Evolutionary conservation across 1,140 invertebrate genomes (phyloP).

Genomic region (Berghia stephanieae): DNA sequence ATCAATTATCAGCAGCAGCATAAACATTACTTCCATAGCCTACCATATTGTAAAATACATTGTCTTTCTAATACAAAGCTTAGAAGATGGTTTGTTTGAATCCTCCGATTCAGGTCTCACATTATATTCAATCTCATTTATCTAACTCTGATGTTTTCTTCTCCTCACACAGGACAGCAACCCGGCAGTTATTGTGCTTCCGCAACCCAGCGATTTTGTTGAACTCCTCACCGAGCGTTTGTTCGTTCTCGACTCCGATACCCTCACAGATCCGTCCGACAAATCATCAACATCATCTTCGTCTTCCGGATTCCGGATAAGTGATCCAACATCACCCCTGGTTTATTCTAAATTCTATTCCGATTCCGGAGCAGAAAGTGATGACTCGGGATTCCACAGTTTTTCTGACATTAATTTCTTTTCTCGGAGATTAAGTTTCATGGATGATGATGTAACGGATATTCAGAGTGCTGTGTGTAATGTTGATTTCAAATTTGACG

Average conservation of each 20-base stretch:
- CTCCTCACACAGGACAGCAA: constrained; percentile 14
- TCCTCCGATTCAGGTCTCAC: too few species aligned
- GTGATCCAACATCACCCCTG: constrained; percentile 20
- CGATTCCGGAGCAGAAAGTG: constrained; percentile 28
- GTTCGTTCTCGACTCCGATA: constrained; percentile 28
- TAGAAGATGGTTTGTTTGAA: too few species aligned
- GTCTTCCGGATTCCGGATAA: constrained; percentile 21
- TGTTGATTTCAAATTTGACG: neutral
- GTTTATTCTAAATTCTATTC: constrained; percentile 24
- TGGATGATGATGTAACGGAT: constrained; percentile 5
- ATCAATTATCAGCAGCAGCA: too few species aligned
- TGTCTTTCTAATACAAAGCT: too few species aligned
- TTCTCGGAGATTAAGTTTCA: neutral
- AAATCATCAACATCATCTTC: constrained; percentile 20
- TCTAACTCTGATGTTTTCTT: too few species aligned
- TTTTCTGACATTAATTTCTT: constrained; percentile 9
- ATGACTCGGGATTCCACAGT: constrained; percentile 26
- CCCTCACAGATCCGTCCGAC: neutral
- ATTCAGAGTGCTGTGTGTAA: constrained; percentile 5
- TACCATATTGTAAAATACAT: too few species aligned
- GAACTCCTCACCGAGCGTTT: constrained; percentile 31
- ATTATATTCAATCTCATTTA: too few species aligned
- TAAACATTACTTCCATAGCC: too few species aligned
- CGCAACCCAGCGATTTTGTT: constrained; percentile 34
- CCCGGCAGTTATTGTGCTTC: constrained; percentile 34